Evolutionary conservation across 92 coral and sea anemone species (phyloP).

Genomic region (Pocillopora meandrina): DNA sequence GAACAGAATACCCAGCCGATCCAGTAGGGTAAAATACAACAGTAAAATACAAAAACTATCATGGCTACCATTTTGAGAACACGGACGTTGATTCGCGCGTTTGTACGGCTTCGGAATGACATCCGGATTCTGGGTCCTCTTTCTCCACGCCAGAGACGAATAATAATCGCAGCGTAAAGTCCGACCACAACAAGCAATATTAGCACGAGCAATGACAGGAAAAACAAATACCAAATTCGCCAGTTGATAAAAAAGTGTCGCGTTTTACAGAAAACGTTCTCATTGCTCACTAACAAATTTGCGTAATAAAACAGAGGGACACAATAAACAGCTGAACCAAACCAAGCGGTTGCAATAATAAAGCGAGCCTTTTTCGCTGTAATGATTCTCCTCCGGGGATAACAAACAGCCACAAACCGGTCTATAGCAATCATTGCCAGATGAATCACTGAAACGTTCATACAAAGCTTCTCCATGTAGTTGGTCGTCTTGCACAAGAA

Average conservation of each 20-base stretch:
- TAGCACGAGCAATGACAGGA: constrained; percentile 52
- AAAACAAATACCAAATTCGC: constrained; percentile 62
- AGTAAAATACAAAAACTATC: constrained; percentile 49
- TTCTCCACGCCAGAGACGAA: constrained; percentile 41
- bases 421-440: constrained; percentile 65
- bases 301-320: constrained; percentile 58
- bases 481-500: constrained; percentile 57
- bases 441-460: constrained; percentile 63
- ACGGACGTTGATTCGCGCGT: constrained; percentile 48
- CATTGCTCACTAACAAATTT: constrained; percentile 26
- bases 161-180: constrained; percentile 54
- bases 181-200: constrained; percentile 48
- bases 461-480: constrained; percentile 61
- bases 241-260: constrained; percentile 58
- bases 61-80: constrained; percentile 70
- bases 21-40: constrained; percentile 72
- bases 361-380: constrained; percentile 40
- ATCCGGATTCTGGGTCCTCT: constrained; percentile 49
- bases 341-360: constrained; percentile 47
- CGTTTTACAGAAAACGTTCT: constrained; percentile 44
- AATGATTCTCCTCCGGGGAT: constrained; percentile 59
- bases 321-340: constrained; percentile 46
- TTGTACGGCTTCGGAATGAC: constrained; percentile 50
- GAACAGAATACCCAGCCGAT: constrained; percentile 76
- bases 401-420: constrained; percentile 60